Conservation (phyloP, 2,888 invertebrate species). For the Pristionchus entomophagus region DNA sequence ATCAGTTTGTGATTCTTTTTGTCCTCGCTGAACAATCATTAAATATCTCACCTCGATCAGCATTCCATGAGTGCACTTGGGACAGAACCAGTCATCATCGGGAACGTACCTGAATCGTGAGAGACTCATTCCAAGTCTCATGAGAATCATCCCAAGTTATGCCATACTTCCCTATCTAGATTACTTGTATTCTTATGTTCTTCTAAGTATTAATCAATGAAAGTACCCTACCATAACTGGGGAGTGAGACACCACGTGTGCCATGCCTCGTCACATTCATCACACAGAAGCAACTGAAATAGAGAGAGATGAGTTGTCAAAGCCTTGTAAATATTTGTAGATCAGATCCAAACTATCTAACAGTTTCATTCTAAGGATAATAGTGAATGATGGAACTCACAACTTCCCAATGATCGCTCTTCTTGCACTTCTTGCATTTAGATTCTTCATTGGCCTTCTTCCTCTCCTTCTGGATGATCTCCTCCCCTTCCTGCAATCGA, state of each 20-base stretch:
- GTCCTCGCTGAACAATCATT: slow-evolving; percentile 8
- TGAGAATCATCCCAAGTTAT: not conserved
- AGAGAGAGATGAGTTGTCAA: too few species aligned
- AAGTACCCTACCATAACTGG: slow-evolving; percentile 82
- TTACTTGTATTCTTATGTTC: too few species aligned
- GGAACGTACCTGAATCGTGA: slow-evolving; percentile 84
- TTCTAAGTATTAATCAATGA: slow-evolving; percentile 69
- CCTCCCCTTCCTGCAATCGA: slow-evolving; percentile 43
- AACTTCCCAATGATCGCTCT: slow-evolving; percentile 94
- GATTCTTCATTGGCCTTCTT: slow-evolving; percentile 81
- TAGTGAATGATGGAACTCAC: slow-evolving; percentile 69
- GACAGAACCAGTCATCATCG: slow-evolving; percentile 98
- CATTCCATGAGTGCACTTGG: slow-evolving; percentile 92
- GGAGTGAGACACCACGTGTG: slow-evolving; percentile 96
- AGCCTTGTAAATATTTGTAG: too few species aligned
- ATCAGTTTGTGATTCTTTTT: too few species aligned
- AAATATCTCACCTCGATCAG: slow-evolving; percentile 81
- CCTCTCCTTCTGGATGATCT: slow-evolving; percentile 75
- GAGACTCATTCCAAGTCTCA: too few species aligned
- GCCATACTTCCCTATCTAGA: not conserved
- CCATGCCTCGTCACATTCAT: slow-evolving; percentile 94
- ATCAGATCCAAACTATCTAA: too few species aligned
- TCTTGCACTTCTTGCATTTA: slow-evolving; percentile 90
- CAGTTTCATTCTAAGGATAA: too few species aligned
- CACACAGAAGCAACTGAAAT: slow-evolving; percentile 89